phyloP scores from a whole-genome alignment of 2,113 vertebrate genomes.

The Psilopsiagon aymara region DNA sequence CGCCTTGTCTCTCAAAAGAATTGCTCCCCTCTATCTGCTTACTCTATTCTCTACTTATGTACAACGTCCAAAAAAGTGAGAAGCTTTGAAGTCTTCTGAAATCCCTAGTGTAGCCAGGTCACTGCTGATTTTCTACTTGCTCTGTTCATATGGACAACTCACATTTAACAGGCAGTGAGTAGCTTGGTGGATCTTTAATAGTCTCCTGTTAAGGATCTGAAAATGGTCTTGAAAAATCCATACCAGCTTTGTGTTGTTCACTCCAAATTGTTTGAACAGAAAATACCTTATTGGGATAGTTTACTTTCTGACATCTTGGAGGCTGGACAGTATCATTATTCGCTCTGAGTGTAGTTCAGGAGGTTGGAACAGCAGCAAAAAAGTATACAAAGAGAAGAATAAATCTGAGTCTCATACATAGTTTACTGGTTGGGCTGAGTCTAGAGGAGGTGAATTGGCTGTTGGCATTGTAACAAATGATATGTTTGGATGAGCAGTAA shows the following conservation, averaged over 20 bases:
- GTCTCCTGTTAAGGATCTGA: background rate
- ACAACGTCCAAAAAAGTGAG: background rate
- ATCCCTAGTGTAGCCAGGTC: fast-evolving
- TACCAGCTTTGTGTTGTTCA: fast-evolving
- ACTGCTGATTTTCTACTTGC: background rate
- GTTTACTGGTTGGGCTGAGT: background rate
- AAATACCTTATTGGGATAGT: background rate
- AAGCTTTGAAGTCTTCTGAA: background rate
- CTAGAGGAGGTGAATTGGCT: background rate
- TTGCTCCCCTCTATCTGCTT: fast-evolving
- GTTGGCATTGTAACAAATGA: background rate
- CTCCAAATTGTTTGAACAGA: background rate
- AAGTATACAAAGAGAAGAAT: background rate
- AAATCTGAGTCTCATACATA: background rate
- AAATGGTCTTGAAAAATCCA: background rate
- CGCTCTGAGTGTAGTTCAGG: background rate
- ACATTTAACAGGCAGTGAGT: background rate
- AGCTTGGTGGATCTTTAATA: background rate
- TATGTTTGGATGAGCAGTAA: background rate
- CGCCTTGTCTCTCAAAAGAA: background rate
- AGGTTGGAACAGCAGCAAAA: background rate
- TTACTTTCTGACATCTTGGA: background rate
- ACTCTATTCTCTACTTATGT: fast-evolving
- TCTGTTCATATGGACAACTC: fast-evolving
- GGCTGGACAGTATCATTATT: background rate